Percentiles rank a stretch among this genome's conserved stretches.
phyloP scores from a whole-genome alignment of 2,113 vertebrate genomes.

The Tragulus kanchil region DNA sequence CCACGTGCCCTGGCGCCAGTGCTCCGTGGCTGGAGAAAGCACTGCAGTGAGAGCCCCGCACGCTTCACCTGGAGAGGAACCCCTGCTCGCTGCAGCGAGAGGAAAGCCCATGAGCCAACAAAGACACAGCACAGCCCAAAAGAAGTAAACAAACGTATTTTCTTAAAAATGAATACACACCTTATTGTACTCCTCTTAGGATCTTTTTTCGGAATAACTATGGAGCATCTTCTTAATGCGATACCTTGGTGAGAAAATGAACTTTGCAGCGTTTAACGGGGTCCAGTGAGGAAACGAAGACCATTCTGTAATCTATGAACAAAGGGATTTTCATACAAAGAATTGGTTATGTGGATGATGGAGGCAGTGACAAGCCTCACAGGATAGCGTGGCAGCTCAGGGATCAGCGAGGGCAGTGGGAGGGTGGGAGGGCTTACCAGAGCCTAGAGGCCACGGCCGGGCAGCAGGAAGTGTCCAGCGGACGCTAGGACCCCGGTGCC shows the following conservation, averaged over 20 bases:
- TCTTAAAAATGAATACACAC: background rate
- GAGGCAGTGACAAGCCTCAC: background rate
- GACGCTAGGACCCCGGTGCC: too few relatives aligned
- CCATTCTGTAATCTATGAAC: background rate
- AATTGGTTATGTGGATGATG: background rate
- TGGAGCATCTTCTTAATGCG: background rate
- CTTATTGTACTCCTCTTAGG: background rate
- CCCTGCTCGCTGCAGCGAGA: fast-evolving
- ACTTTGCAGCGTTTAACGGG: background rate
- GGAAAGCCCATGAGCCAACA: background rate
- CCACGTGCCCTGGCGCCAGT: background rate
- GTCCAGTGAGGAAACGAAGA: background rate
- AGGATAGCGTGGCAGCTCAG: background rate
- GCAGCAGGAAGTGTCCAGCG: background rate
- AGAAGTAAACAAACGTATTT: background rate
- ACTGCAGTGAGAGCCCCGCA: background rate
- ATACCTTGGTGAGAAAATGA: background rate
- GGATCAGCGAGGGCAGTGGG: background rate
- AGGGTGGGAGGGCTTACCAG: background rate
- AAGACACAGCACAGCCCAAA: background rate
- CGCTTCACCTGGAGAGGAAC: background rate
- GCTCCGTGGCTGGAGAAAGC: background rate
- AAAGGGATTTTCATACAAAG: background rate
- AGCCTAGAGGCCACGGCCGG: background rate
- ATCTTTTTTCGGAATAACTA: background rate